Conservation (phyloP, 2,113 vertebrate species). For the Corydoras maculifer region DNA sequence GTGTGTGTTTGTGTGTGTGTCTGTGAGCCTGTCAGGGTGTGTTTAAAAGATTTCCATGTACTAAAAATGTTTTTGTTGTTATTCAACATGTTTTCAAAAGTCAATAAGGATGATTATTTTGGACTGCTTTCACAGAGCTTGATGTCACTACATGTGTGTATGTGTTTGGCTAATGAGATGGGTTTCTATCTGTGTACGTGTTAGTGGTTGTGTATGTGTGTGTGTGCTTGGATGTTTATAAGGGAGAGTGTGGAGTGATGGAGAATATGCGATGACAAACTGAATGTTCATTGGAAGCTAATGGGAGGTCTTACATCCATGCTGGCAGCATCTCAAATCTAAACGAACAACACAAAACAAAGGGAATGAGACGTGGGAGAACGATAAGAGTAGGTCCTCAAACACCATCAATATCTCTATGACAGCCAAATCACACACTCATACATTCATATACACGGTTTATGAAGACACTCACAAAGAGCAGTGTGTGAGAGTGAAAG, state of each 20-base stretch:
- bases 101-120: conserved; percentile 54
- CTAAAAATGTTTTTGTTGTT: conserved; percentile 51
- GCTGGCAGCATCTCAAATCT: conserved; percentile 44
- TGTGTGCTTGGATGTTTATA: conserved; percentile 24
- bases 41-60: conserved; percentile 50
- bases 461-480: conserved; percentile 29
- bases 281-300: conserved; percentile 53
- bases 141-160: conserved; percentile 23
- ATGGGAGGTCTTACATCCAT: conserved; percentile 51
- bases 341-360: conserved; percentile 56
- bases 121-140: conserved; percentile 48
- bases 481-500: conserved; percentile 35
- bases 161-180: background rate
- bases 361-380: conserved; percentile 34
- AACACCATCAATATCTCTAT: conserved; percentile 6
- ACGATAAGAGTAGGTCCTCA: background rate
- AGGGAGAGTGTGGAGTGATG: conserved; percentile 34
- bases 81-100: conserved; percentile 59
- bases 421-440: conserved; percentile 2
- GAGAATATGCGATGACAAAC: conserved; percentile 36
- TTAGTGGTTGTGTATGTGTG: conserved; percentile 21
- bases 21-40: conserved; percentile 56
- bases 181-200: conserved; percentile 15
- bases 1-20: conserved; percentile 56
- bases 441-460: conserved; percentile 32